Evolutionary conservation across 1,140 invertebrate genomes (phyloP).

Genomic region (Zaprionus ghesquierei): DNA sequence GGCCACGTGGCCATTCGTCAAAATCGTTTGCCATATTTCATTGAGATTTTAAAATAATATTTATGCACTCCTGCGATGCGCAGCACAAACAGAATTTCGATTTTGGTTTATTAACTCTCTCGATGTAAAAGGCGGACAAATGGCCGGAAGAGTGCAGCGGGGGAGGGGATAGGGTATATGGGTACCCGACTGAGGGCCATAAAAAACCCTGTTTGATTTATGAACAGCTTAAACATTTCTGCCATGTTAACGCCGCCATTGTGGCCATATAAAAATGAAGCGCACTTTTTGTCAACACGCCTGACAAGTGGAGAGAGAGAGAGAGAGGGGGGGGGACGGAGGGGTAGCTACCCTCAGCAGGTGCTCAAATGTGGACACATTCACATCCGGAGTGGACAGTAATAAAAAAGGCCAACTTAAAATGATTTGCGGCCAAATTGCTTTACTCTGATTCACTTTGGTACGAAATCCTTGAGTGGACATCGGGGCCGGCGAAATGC

Average conservation of each 20-base stretch:
- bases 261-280: constrained; percentile 54
- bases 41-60: constrained; percentile 72
- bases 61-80: constrained; percentile 48
- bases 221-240: constrained; percentile 50
- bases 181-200: constrained; percentile 36
- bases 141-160: constrained; percentile 29
- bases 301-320: constrained; percentile 10
- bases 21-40: constrained; percentile 65
- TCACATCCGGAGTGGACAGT: neutral
- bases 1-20: constrained; percentile 44
- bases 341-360: constrained; percentile 1
- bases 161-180: neutral
- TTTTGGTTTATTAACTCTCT: constrained; percentile 68
- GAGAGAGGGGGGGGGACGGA: neutral
- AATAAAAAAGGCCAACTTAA: constrained; percentile 42
- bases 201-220: constrained; percentile 75
- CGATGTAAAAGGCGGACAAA: constrained; percentile 66
- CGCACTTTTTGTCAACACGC: constrained; percentile 45
- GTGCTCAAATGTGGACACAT: constrained; percentile 30
- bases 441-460: constrained; percentile 25
- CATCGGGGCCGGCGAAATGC: too few relatives aligned
- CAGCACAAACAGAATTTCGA: constrained; percentile 30
- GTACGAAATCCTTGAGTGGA: neutral
- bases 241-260: constrained; percentile 61
- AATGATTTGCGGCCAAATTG: constrained; percentile 34